These are phyloP conservation scores for Drosophila lacertosa DNA, from an alignment of 1,140 invertebrate genomes.

Conservation along the genomic window DNA sequence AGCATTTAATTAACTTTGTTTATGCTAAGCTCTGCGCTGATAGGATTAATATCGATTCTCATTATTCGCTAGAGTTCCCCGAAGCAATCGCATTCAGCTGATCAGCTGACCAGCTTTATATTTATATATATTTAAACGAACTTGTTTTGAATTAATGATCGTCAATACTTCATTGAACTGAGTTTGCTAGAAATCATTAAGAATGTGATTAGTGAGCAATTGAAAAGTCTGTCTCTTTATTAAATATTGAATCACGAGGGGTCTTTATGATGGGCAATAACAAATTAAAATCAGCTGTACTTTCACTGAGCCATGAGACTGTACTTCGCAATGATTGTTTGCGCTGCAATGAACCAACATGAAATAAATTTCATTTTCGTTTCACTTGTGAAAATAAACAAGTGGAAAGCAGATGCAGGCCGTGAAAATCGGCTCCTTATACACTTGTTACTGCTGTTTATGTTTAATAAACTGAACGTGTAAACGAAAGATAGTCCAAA, in stretches of 20 bases:
- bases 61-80: neutral
- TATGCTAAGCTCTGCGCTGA: neutral
- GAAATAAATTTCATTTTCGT: slow-evolving; percentile 30
- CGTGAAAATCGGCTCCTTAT: neutral
- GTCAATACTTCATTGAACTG: neutral
- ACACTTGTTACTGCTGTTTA: slow-evolving; percentile 1
- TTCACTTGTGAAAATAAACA: slow-evolving; percentile 39
- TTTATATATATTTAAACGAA: neutral
- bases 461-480: neutral
- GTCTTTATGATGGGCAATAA: neutral
- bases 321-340: slow-evolving; percentile 19
- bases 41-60: neutral
- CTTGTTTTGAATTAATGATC: slow-evolving; percentile 1
- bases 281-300: neutral
- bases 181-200: neutral
- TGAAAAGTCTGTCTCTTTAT: neutral
- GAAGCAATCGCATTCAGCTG: neutral
- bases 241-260: slow-evolving; percentile 1
- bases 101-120: slow-evolving; percentile 17
- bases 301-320: slow-evolving; percentile 14
- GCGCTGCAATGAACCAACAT: slow-evolving; percentile 9
- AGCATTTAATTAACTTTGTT: neutral
- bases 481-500: slow-evolving; percentile 8
- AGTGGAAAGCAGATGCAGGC: slow-evolving; percentile 18
- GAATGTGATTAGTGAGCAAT: neutral